These are phyloP conservation scores for Petroica traversi DNA, from an alignment of 2,113 vertebrate genomes.

Conservation along the genomic window DNA sequence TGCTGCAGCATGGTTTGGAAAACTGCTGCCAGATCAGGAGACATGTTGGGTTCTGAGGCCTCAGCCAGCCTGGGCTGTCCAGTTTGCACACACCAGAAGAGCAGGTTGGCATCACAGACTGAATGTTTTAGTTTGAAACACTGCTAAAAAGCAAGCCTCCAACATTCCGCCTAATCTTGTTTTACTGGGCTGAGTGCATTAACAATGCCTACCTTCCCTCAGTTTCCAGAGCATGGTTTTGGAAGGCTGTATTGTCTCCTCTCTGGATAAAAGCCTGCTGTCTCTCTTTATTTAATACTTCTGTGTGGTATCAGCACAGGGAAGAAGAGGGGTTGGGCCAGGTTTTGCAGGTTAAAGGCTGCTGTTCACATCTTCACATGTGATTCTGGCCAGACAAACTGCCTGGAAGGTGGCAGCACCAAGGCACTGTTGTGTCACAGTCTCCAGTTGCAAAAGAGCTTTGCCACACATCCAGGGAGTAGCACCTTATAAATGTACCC, in stretches of 20 bases:
- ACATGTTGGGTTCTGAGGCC: neutral
- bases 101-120: neutral
- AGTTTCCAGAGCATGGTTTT: fast-evolving
- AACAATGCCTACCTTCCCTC: neutral
- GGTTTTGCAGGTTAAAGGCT: neutral
- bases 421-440: fast-evolving
- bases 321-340: fast-evolving
- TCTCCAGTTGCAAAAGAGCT: neutral
- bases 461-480: neutral
- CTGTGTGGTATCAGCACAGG: neutral
- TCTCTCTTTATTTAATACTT: neutral
- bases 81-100: neutral
- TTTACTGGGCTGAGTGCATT: neutral
- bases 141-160: neutral
- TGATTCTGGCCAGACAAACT: neutral
- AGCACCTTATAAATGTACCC: fast-evolving
- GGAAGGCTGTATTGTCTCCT: neutral
- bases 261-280: neutral
- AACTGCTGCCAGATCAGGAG: neutral
- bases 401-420: neutral
- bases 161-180: neutral
- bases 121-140: neutral
- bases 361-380: fast-evolving
- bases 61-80: neutral
- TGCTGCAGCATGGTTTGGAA: neutral